Evolutionary conservation across 1,140 invertebrate genomes (phyloP), one percentile per base, ranked within the genome.

Genomic region (Thalassaphorura encarpata): DNA sequence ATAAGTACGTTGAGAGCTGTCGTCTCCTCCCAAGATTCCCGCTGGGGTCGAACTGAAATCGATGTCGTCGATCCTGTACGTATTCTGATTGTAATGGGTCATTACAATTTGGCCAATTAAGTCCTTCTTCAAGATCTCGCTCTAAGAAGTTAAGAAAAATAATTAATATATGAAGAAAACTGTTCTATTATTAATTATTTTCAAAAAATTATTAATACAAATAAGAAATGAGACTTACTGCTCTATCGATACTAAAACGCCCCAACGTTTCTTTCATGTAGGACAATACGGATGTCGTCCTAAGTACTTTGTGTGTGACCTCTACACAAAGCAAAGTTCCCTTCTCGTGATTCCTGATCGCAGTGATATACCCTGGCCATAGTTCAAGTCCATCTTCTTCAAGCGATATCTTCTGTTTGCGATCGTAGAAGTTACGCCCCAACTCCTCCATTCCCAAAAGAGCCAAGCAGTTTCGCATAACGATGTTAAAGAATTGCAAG

Each of bases 351-450:
- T 89, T 83, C 16, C 84, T 75, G 40, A 91, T 88, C 0, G 83
- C 81, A 0, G 86, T 88, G 16, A 82, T 51, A 68, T 69, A 86
- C 0, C 86, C 86, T 1, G 85, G 85, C 85, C 84, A 88, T 0
- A 83, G 31, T 66, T 81, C 76, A 19, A 89, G 68, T 62, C 77
- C 73, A 43, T 68, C 72, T 64, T 77, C 60, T 61, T 66, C 40
- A 4, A 78, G 54, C 62, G 56, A 8, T 71, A 66, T 70, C 71
- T 41, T 51, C 77, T 50, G 8, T 1, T 58, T 51, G 1, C 80
- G 73, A 72, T 90, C 87, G 67, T 79, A 94, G 64, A 82, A 91
- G 69, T 92, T 83, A 18, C 87, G 71, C 0, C 84, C 83, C 33
- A 92, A 29, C 41, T 61, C 50, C 5, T 50, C 43, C 43, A 64